Evolutionary conservation across 2,797 vertebrate genomes (phyloP), one percentile per base, ranked within the genome.

Genomic region (Acrocephalus scirpaceus): DNA sequence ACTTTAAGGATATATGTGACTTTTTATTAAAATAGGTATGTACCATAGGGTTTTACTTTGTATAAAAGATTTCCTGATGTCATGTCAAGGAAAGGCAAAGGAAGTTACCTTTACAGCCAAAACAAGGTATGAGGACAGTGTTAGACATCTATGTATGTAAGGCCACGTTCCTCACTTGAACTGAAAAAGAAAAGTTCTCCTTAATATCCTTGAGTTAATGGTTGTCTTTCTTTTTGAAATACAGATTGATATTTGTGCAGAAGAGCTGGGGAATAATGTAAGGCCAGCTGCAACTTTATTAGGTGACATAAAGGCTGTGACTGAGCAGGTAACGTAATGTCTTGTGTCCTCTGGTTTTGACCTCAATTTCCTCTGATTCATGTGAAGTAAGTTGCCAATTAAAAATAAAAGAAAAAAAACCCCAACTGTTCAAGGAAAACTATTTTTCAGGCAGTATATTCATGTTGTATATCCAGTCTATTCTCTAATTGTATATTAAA

Each of bases 221-320:
- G 4, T 77, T 15, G 22, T 26, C 13, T 84, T 76, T 94, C 45
- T 86, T 56, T 90, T 81, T 92, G 18, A 42, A 81, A 87, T 88
- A 47, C 64, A 99, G 99, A 97, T 99, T 92, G 99, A 99, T 96
- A 98, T 99, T 93, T 99, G 98, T 98, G 98, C 99, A 48, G 99
- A 99, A 97, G 99, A 99, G 97, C 95, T 99, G 95, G 99, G 99
- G 36, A 99, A 99, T 97, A 99, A 99, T 10, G 98, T 99, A 79
- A 98, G 90, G 78, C 98, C 99, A 51, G 97, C 98, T 92, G 99
- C 98, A 87, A 97, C 97, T 94, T 98, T 99, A 71, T 97, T 99
- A 25, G 99, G 99, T 92, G 99, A 99, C 94, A 94, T 99, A 96
- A 98, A 97, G 11, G 94, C 98, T 2, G 96, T 99, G 61, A 98